Evolutionary conservation across 2,113 vertebrate genomes (phyloP).

Genomic region (Hippocampus barbouri): DNA sequence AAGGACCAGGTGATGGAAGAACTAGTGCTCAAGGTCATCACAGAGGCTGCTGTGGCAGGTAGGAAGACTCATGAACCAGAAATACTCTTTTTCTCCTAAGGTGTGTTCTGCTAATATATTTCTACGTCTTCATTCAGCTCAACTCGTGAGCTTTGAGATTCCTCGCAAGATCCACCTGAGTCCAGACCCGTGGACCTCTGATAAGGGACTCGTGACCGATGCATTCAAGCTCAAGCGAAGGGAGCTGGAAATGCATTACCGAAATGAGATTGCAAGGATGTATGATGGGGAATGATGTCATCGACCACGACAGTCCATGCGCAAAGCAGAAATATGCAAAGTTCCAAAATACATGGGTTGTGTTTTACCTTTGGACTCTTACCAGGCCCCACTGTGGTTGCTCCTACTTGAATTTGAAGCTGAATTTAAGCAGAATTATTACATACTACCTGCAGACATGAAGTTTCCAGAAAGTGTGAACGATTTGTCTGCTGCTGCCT

Average conservation of each 20-base stretch:
- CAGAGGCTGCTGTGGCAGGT: conserved; percentile 83
- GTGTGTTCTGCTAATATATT: not conserved
- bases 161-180: conserved; percentile 88
- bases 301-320: conserved; percentile 4
- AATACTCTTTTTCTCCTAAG: not conserved
- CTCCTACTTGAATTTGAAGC: conserved; percentile 36
- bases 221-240: conserved; percentile 95
- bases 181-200: conserved; percentile 90
- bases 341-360: conserved; percentile 20
- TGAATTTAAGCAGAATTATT: not conserved
- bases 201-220: conserved; percentile 93
- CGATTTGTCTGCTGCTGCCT: conserved; percentile 13
- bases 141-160: conserved; percentile 91
- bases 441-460: not conserved
- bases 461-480: not conserved
- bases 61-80: not conserved
- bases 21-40: conserved; percentile 83
- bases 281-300: conserved; percentile 78
- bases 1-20: conserved; percentile 82
- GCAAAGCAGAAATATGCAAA: conserved; percentile 25
- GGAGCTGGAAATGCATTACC: conserved; percentile 86
- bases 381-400: not conserved
- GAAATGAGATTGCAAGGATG: conserved; percentile 87
- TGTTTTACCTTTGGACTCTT: conserved; percentile 30
- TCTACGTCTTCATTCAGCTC: conserved; percentile 65